Base-by-base conservation (phyloP, 2,113 vertebrate species). In the Corvus moneduloides region DNA sequence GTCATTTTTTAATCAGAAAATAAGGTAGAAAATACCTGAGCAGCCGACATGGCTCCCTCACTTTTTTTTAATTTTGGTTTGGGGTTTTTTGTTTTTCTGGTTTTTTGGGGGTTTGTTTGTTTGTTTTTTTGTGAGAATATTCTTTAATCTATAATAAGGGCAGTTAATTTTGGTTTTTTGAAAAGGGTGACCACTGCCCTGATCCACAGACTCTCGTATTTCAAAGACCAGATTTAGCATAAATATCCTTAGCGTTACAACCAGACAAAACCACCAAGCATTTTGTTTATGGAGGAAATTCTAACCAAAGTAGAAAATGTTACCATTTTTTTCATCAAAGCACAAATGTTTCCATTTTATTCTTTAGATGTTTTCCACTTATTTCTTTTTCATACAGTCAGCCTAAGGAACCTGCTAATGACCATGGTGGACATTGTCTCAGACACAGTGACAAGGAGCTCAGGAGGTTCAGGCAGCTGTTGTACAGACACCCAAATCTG, bases 31-130 rank as follows among this genome's bases (percentile, higher is more conserved):
- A 19, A 68, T 43, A 69, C 16, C n/a, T 28, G 10, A 71, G 37
- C 32, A 87, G 5, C 14, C 23, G 30, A 23, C 13, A 5, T 10
- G 5, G 17, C 37, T 32, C 0, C 0, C 4, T 37, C 13, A 5
- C 2, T 23, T 48, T 17, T 24, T 16, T 17, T 61, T 13, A 13
- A 41, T 41, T 41, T 27, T 18, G 10, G 20, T 39, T 30, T 15
- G 30, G 21, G 56, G 1, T 22, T 52, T 21, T 49, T 27, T 32
- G 12, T 43, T 20, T 41, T 41, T 41, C 39, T n/a, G 32, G 9
- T 43, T 20, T 58, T 33, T n/a, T 22, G 21, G 18, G 15, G 11
- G 8, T 20, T 55, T 55, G 4, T 18, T 19, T 10, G 11, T 22
- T 46, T 46, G 10, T 10, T 13, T 33, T 17, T 13, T 62, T 66